Percentiles rank a stretch among this genome's conserved stretches.
Evolutionary conservation across 2,888 invertebrate genomes (phyloP).

Genomic region (Pharmacophagus antenor): DNA sequence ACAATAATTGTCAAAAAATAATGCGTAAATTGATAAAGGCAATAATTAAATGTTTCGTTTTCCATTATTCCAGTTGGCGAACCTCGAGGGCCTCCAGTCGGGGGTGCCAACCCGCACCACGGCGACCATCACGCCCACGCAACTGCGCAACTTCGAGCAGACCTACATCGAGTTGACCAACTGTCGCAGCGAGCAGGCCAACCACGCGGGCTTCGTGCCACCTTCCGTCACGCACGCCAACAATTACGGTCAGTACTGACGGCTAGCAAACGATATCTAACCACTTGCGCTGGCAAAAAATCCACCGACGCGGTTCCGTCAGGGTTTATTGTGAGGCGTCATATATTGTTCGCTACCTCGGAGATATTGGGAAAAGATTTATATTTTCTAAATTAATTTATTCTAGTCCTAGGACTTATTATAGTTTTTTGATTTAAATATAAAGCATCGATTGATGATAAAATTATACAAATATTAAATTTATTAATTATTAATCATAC

Average conservation of each 20-base stretch:
- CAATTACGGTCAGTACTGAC: constrained; percentile 68
- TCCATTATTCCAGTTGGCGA: constrained; percentile 85
- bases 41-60: not conserved
- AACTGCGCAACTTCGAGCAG: constrained; percentile 94
- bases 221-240: constrained; percentile 83
- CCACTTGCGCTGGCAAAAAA: too few relatives aligned
- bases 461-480: too few relatives aligned
- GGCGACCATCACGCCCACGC: constrained; percentile 96
- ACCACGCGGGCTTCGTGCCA: constrained; percentile 96
- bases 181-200: constrained; percentile 86
- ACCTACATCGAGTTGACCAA: constrained; percentile 93
- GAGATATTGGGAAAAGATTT: too few relatives aligned
- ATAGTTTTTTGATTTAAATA: too few relatives aligned
- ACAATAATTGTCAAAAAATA: not conserved
- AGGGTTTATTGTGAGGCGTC: too few relatives aligned
- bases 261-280: too few relatives aligned
- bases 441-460: too few relatives aligned
- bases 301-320: too few relatives aligned
- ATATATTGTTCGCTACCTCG: too few relatives aligned
- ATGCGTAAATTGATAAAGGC: not conserved
- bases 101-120: constrained; percentile 96
- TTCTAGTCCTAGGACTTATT: too few relatives aligned
- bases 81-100: constrained; percentile 91
- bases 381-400: too few relatives aligned
- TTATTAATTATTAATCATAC: too few relatives aligned